A percentile compares a stretch with the other conserved stretches of the same genome.
Evolutionary conservation across 1,140 invertebrate genomes (phyloP).

Genomic region (Paraescarpia echinospica): DNA sequence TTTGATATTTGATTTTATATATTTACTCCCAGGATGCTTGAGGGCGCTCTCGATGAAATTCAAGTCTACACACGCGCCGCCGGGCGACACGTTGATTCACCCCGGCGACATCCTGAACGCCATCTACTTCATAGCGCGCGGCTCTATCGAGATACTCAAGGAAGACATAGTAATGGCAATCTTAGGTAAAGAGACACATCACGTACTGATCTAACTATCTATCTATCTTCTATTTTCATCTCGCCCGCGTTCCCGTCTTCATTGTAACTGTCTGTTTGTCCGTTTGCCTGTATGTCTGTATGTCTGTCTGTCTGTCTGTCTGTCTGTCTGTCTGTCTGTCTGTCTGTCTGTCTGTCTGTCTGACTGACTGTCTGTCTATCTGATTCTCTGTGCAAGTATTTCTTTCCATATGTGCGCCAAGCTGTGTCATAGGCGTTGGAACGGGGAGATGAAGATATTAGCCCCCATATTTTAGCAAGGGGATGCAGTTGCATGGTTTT

Average conservation of each 20-base stretch:
- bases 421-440: too few species aligned
- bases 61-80: constrained; percentile 93
- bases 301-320: not conserved
- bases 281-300: constrained; percentile 10
- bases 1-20: too few species aligned
- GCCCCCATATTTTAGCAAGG: too few species aligned
- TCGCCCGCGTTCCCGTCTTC: not conserved
- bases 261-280: constrained; percentile 3
- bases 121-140: constrained; percentile 71
- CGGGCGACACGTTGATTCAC: constrained; percentile 95
- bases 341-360: too few species aligned
- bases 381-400: too few species aligned
- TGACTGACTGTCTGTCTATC: not conserved
- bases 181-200: constrained; percentile 47
- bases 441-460: too few species aligned
- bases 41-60: constrained; percentile 67
- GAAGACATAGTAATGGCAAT: constrained; percentile 81
- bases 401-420: too few species aligned
- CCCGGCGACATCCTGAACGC: constrained; percentile 92
- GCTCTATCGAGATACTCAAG: constrained; percentile 98
- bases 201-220: not conserved
- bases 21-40: constrained; percentile 81
- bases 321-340: too few species aligned
- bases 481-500: too few species aligned
- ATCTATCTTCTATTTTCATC: not conserved